A percentile compares a stretch with the other conserved stretches of the same genome.
These are phyloP conservation scores for Therioaphis trifolii DNA, from an alignment of 2,888 invertebrate species.

Conservation along the genomic window DNA sequence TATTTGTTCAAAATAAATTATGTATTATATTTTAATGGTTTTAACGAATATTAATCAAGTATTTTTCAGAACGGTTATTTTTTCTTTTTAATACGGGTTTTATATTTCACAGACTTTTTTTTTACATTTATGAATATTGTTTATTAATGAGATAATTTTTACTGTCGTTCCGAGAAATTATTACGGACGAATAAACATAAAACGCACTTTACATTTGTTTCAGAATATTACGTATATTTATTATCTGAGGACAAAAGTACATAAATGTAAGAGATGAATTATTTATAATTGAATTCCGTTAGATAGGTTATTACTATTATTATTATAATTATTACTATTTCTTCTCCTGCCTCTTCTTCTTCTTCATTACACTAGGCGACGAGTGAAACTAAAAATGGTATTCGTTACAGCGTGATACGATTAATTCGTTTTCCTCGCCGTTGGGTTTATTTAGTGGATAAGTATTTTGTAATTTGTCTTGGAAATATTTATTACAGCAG, in stretches of 20 bases:
- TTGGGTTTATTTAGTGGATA: neutral
- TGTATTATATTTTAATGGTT: neutral
- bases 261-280: neutral
- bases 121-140: neutral
- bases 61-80: neutral
- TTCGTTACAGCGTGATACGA: neutral
- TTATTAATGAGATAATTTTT: constrained; percentile 7
- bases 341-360: too few relatives aligned
- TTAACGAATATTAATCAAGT: neutral
- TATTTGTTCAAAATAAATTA: neutral
- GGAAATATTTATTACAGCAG: neutral
- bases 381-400: neutral
- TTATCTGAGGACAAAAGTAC: neutral
- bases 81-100: neutral
- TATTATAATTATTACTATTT: too few relatives aligned
- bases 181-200: constrained; percentile 7
- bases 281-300: neutral
- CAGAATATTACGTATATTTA: neutral
- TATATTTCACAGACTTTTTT: neutral
- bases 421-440: neutral
- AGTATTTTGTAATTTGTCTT: neutral
- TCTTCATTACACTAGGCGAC: neutral
- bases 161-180: neutral
- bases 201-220: constrained; percentile 18
- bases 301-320: neutral